Base-by-base conservation (phyloP, 2,888 invertebrate genomes). In the Periphyllus acericola region DNA sequence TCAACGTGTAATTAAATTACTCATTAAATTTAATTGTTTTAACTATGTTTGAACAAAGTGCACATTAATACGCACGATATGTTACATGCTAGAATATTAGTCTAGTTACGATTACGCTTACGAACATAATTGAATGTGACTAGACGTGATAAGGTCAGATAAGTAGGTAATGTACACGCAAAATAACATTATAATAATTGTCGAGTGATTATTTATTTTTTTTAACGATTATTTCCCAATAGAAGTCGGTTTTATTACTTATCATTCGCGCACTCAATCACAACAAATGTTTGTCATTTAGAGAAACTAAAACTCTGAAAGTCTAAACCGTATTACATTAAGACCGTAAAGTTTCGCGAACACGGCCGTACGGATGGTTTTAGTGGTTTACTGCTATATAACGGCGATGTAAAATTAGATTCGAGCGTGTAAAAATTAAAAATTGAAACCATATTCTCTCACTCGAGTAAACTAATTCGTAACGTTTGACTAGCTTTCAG, bases 101-200 rank as follows among this genome's bases (percentile, higher is more conserved):
- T 81, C 46, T 76, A 71, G 6, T 82, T 46, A 82, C 40, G 11
- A 34, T 46, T 46, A 32, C 29, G 3, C 36, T 6, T 3, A 36
- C 11, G 14, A 14, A 46, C 34, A 17, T n/a, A 83, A 60, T 19
- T 75, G 66, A 75, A 84, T 76, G 32, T 40, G 66, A 21, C 83
- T 84, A 75, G 75, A 84, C 83, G 21, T 66, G 75, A 84, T 84
- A 75, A 83, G 40, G 25, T 25, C 60, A 60, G 29, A 66, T 32
- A 84, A 75, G 71, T 71, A 29, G 8, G 71, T 71, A 29, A 17
- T 32, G 68, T 68, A 29, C 32, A 29, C 29, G 32, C 0, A 29
- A 29, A n/a, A 29, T 68, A 68, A 68, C 11, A 5, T 66, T 66
- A 71, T 14, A 5, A 71, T 71, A 60, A 60, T 60, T 60, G 25